Evolutionary conservation across 2,888 invertebrate genomes (phyloP).

Genomic region (Idaea dimidiata): DNA sequence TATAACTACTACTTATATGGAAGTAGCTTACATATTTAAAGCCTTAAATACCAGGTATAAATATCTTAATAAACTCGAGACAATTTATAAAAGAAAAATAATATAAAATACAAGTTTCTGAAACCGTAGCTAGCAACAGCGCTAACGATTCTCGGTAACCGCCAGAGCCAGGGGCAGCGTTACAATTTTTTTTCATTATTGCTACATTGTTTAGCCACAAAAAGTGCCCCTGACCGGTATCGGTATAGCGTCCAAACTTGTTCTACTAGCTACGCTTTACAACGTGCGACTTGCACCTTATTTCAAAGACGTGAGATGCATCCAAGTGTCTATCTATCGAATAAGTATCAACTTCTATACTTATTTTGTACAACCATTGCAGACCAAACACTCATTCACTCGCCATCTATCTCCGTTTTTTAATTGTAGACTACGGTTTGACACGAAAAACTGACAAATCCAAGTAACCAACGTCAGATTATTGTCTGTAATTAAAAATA

Average conservation of each 20-base stretch:
- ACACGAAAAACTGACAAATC: too few species aligned
- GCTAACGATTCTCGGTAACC: slow-evolving; percentile 1
- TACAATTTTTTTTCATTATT: not conserved
- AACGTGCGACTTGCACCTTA: slow-evolving; percentile 31
- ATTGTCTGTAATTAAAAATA: too few species aligned
- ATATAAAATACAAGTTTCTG: not conserved
- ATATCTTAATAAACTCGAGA: not conserved
- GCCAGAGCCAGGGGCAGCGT: not conserved
- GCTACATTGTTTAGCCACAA: slow-evolving; percentile 3
- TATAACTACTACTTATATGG: too few species aligned
- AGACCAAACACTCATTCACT: too few species aligned
- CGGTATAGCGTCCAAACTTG: slow-evolving; percentile 5
- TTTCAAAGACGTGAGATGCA: slow-evolving; percentile 22
- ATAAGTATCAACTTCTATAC: too few species aligned
- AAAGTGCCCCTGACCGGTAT: slow-evolving; percentile 3
- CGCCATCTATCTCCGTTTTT: too few species aligned
- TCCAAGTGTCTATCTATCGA: not conserved
- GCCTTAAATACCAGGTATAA: not conserved
- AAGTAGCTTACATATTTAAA: not conserved
- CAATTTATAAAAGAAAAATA: not conserved
- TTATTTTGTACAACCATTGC: not conserved
- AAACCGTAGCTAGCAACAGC: not conserved
- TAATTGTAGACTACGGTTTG: too few species aligned
- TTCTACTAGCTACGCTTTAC: slow-evolving; percentile 14
- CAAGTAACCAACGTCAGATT: too few species aligned